phyloP scores from a whole-genome alignment of 2,888 invertebrate species.

The Rotaria macrura region DNA sequence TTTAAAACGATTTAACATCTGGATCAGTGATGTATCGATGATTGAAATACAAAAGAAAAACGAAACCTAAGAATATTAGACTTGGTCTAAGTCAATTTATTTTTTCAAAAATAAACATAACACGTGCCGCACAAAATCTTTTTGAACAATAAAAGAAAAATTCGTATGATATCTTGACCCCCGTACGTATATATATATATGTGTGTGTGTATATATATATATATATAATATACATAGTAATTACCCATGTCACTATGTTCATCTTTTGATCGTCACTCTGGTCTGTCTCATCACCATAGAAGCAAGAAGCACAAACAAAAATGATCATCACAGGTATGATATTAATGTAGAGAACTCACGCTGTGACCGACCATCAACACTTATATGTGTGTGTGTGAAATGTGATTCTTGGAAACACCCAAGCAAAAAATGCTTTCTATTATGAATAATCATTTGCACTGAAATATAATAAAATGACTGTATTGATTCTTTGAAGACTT shows the following conservation, averaged over 20 bases:
- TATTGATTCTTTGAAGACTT: neutral
- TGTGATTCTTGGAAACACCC: conserved; percentile 1
- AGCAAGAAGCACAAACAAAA: neutral
- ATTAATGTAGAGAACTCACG: neutral
- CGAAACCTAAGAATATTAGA: neutral
- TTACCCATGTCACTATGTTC: neutral
- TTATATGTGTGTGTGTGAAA: neutral
- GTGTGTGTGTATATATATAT: too few species aligned
- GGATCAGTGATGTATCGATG: neutral
- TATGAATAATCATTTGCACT: neutral
- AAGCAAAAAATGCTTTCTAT: neutral
- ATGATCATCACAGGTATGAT: neutral
- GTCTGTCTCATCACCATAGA: neutral
- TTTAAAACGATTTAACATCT: neutral
- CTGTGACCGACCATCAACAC: neutral
- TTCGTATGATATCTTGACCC: neutral
- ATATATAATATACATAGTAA: neutral
- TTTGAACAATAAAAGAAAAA: neutral
- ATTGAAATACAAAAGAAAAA: neutral
- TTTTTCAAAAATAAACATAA: neutral
- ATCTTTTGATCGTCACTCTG: conserved; percentile 1
- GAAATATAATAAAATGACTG: neutral
- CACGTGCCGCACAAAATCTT: neutral
- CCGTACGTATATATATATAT: neutral
- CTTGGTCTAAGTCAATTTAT: neutral